Conservation (phyloP, 2,113 vertebrate genomes). For the Xiphorhynchus elegans region DNA sequence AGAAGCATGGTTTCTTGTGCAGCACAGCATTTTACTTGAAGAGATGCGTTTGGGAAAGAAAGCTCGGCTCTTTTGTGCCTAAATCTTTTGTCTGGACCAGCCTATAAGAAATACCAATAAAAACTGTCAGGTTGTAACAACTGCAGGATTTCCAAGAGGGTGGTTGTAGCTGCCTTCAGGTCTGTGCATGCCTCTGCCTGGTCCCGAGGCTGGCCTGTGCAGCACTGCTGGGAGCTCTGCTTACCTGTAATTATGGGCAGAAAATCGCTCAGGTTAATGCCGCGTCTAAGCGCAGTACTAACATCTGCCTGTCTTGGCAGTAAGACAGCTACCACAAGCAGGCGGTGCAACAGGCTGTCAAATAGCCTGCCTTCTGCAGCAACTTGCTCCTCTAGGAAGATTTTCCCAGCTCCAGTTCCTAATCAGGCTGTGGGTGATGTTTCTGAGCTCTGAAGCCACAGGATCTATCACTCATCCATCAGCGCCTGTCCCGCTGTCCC, state of each 20-base stretch:
- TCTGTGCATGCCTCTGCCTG: not conserved
- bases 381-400: not conserved
- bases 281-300: accelerated
- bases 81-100: not conserved
- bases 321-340: not conserved
- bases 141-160: not conserved
- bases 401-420: not conserved
- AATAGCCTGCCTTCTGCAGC: not conserved
- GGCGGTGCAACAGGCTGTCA: not conserved
- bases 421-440: constrained; percentile 23
- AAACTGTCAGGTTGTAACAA: not conserved
- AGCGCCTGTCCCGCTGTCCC: not conserved
- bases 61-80: not conserved
- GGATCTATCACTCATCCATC: not conserved
- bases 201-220: not conserved
- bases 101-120: not conserved
- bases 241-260: constrained; percentile 17
- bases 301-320: constrained; percentile 4
- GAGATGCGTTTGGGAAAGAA: not conserved
- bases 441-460: not conserved
- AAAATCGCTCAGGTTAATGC: not conserved
- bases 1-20: not conserved
- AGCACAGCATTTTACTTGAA: not conserved
- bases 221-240: not conserved
- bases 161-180: not conserved